Evolutionary conservation across 2,888 invertebrate genomes (phyloP).

Genomic region (Euproctis similis): DNA sequence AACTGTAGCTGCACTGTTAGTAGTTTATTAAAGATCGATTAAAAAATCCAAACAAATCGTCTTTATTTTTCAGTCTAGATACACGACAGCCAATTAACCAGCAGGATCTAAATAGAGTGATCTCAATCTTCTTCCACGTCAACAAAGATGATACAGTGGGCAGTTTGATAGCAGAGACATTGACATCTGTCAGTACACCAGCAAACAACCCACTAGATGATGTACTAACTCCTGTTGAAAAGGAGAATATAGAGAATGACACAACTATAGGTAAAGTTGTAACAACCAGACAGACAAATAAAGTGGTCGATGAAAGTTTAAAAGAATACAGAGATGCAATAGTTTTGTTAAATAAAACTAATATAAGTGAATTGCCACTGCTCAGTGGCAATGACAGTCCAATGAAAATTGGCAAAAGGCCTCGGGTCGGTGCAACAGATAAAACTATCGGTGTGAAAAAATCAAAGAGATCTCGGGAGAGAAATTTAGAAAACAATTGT

Average conservation of each 20-base stretch:
- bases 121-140: constrained; percentile 31
- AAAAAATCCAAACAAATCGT: too few species aligned
- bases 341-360: constrained; percentile 1
- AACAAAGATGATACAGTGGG: constrained; percentile 32
- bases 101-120: constrained; percentile 28
- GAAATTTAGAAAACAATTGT: too few species aligned
- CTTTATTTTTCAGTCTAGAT: too few species aligned
- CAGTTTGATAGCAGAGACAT: constrained; percentile 37
- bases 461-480: too few species aligned
- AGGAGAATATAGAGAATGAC: constrained; percentile 31
- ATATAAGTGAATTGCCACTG: constrained; percentile 13
- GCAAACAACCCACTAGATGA: constrained; percentile 42
- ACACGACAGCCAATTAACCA: constrained; percentile 25
- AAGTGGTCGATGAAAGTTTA: constrained; percentile 30
- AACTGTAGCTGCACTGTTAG: too few species aligned
- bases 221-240: constrained; percentile 39
- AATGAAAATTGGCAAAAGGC: constrained; percentile 28
- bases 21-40: too few species aligned
- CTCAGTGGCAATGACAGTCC: constrained; percentile 36
- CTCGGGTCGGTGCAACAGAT: constrained; percentile 24
- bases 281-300: constrained; percentile 13
- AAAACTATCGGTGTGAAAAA: too few species aligned
- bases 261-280: constrained; percentile 30
- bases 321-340: constrained; percentile 42
- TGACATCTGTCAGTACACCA: constrained; percentile 31